phyloP scores from a whole-genome alignment of 2,113 vertebrate genomes.

The Chaenogobius annularis region DNA sequence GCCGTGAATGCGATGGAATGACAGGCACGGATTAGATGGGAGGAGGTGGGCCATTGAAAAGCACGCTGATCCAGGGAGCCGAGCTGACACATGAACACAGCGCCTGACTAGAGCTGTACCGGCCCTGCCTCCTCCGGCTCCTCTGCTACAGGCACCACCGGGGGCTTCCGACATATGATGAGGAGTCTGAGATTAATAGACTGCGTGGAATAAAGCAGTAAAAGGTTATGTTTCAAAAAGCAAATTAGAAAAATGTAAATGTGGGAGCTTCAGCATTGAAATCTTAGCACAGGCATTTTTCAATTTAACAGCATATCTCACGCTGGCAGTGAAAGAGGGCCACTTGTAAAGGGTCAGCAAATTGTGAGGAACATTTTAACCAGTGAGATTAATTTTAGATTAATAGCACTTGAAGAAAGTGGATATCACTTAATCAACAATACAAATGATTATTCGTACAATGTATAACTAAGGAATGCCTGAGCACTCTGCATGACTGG shows the following conservation, averaged over 20 bases:
- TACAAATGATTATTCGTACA: not conserved
- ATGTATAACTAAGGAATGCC: not conserved
- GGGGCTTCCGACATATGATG: conserved; percentile 38
- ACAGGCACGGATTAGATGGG: conserved; percentile 70
- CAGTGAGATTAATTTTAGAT: not conserved
- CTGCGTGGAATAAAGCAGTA: conserved; percentile 21
- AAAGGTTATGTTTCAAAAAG: conserved; percentile 39
- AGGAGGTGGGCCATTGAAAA: conserved; percentile 71
- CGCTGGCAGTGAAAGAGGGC: not conserved
- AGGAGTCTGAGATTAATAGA: conserved; percentile 29
- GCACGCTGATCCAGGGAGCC: conserved; percentile 60
- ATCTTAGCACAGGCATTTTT: conserved; percentile 17
- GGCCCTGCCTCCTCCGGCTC: conserved; percentile 56
- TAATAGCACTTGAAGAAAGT: not conserved
- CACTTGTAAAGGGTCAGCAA: conserved; percentile 12
- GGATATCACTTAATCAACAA: not conserved
- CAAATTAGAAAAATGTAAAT: conserved; percentile 31
- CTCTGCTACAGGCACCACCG: conserved; percentile 28
- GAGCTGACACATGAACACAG: conserved; percentile 69
- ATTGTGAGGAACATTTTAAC: not conserved
- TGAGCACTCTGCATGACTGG: not conserved
- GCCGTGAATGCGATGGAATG: conserved; percentile 65
- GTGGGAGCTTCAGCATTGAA: not conserved
- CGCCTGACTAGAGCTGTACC: conserved; percentile 59
- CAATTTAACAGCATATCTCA: conserved; percentile 9